These are phyloP conservation scores for Pegoplata infirma DNA, from an alignment of 2,888 invertebrate genomes.

Conservation along the genomic window DNA sequence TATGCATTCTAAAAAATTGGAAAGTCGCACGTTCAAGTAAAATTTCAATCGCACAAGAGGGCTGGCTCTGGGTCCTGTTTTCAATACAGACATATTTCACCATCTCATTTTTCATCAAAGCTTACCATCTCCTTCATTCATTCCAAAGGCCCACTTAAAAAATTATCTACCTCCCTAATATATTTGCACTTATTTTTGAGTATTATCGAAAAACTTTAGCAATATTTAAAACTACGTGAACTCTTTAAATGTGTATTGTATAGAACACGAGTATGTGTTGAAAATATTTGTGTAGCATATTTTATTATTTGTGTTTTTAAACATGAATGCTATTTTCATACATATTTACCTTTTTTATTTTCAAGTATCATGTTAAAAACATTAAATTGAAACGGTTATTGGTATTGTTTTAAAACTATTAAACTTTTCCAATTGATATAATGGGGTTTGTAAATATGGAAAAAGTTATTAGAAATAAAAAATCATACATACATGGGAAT, in stretches of 20 bases:
- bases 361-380: slow-evolving; percentile 7
- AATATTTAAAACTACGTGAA: slow-evolving; percentile 65
- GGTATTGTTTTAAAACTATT: slow-evolving; percentile 48
- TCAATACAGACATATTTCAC: background rate
- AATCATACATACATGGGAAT: no score
- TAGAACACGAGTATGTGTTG: background rate
- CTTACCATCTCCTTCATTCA: no score
- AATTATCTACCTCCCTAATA: no score
- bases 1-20: no score
- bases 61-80: no score
- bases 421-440: slow-evolving; percentile 52
- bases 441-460: background rate
- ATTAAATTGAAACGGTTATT: slow-evolving; percentile 31
- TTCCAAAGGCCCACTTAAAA: no score
- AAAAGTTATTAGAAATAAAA: no score
- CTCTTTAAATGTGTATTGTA: background rate
- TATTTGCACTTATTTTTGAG: slow-evolving; percentile 72
- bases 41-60: no score
- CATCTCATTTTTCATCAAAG: no score
- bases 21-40: no score
- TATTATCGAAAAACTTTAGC: slow-evolving; percentile 76
- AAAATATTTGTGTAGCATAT: background rate
- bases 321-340: background rate
- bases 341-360: background rate
- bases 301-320: background rate